Evolutionary conservation across 2,113 vertebrate genomes (phyloP).

Genomic region (Piaya cayana): DNA sequence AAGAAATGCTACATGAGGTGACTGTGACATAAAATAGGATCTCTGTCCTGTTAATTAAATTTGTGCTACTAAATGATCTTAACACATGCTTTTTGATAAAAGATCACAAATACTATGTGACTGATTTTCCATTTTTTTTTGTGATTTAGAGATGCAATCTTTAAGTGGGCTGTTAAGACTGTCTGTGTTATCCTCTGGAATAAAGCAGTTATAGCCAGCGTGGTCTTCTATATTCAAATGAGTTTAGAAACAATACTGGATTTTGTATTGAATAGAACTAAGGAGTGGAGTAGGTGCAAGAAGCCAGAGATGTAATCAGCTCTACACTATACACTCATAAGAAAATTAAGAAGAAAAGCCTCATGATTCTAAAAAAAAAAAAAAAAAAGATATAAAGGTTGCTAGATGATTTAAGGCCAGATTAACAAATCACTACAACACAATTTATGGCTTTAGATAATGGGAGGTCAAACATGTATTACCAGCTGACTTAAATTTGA

Average conservation of each 20-base stretch:
- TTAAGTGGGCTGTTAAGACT: not conserved
- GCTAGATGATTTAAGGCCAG: not conserved
- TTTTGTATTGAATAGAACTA: conserved; percentile 4
- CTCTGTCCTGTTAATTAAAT: not conserved
- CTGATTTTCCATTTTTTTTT: not conserved
- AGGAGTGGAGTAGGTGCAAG: not conserved
- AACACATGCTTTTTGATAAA: not conserved
- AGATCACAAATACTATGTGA: not conserved
- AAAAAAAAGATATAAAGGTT: not conserved
- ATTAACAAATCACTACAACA: conserved; percentile 59
- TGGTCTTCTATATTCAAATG: not conserved
- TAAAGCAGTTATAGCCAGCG: not conserved
- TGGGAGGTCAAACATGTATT: conserved; percentile 67
- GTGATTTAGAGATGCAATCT: not conserved
- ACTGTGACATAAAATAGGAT: not conserved
- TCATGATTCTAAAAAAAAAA: not conserved
- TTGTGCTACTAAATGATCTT: not conserved
- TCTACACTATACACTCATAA: not conserved
- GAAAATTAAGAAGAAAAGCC: not conserved
- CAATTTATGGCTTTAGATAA: conserved; percentile 57
- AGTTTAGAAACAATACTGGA: not conserved
- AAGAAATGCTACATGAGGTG: not conserved
- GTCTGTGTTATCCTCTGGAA: not conserved
- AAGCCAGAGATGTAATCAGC: not conserved
- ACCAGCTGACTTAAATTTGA: conserved; percentile 74